phyloP scores from a whole-genome alignment of 2,797 vertebrate genomes.

The Notolepis coatsorum region DNA sequence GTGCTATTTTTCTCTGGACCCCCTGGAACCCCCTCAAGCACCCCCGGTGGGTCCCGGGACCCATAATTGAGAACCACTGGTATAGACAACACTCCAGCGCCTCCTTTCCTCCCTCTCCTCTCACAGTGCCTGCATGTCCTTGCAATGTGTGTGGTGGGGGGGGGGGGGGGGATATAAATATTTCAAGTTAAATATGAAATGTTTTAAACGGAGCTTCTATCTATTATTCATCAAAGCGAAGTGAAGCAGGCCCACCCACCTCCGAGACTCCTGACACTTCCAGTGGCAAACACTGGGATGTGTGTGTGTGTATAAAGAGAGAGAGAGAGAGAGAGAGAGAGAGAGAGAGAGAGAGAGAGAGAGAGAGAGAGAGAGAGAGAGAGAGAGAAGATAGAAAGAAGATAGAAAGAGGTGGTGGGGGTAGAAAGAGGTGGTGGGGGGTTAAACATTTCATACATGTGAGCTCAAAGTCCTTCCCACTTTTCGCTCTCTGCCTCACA shows the following conservation, averaged over 20 bases:
- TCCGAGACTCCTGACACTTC: conserved; percentile 34
- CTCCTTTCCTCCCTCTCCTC: conserved; percentile 64
- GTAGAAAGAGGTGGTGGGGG: not conserved
- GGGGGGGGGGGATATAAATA: conserved; percentile 60
- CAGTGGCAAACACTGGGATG: no score
- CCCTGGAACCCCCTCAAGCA: no score
- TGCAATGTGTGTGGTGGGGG: no score
- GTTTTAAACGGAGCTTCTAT: conserved; percentile 67
- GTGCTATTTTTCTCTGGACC: no score
- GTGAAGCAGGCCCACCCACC: conserved; percentile 52
- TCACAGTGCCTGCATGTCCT: conserved; percentile 58
- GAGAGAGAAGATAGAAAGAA: not conserved
- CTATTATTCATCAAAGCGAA: conserved; percentile 76
- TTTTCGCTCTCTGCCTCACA: no score
- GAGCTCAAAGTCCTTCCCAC: no score
- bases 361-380: not conserved
- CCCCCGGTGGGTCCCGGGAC: no score
- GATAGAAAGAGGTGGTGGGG: not conserved
- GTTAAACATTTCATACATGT: no score
- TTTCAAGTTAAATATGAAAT: conserved; percentile 72
- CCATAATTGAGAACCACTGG: no score
- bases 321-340: not conserved
- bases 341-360: not conserved
- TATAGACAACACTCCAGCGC: conserved; percentile 39
- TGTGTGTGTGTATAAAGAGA: no score